Evolutionary conservation across 2,797 vertebrate genomes (phyloP), one percentile per base, ranked within the genome.

Genomic region (Acanthopagrus latus): DNA sequence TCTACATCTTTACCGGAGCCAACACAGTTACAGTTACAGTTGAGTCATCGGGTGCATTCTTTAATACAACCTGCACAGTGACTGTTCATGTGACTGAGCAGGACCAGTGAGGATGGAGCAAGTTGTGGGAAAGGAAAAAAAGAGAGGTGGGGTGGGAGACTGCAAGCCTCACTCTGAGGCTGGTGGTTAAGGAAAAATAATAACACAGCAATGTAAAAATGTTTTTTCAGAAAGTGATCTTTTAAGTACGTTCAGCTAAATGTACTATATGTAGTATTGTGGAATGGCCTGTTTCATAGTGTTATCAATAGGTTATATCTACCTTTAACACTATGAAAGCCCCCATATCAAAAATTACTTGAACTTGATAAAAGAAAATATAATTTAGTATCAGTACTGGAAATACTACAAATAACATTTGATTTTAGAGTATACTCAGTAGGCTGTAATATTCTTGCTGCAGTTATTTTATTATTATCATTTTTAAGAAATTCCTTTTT

Each of bases 41-140:
- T 72, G 23, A 69, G 41, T 78, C 67, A 77, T 14, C 81, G 82
- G 69, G 81, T 75, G 69, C 52, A 3, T 78, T 86, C 76, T 81
- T 74, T 74, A 81, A 72, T 77, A 65, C 78, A 66, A 67, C 21
- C 65, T 77, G 63, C 56, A 46, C 1, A 8, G 18, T 5, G 50
- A 47, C 7, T 1, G n/a, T 29, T 79, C 71, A 81, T 23, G 81
- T 86, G 75, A 86, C 70, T 4, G 0, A 20, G 44, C 29, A 18
- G 55, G 50, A 64, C 54, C 81, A 71, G 52, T 63, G 51, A 82
- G 57, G 68, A 58, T 23, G 60, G 57, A 75, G 84, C 54, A 76
- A 64, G 48, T 29, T 54, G 16, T 23, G 33, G 13, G 23, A 27
- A 27, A 23, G 44, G 41, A 69, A 52, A 54, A 54, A 38, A 73